Conservation (phyloP, 2,113 vertebrate species). For the Ceuthmochares aereus region DNA sequence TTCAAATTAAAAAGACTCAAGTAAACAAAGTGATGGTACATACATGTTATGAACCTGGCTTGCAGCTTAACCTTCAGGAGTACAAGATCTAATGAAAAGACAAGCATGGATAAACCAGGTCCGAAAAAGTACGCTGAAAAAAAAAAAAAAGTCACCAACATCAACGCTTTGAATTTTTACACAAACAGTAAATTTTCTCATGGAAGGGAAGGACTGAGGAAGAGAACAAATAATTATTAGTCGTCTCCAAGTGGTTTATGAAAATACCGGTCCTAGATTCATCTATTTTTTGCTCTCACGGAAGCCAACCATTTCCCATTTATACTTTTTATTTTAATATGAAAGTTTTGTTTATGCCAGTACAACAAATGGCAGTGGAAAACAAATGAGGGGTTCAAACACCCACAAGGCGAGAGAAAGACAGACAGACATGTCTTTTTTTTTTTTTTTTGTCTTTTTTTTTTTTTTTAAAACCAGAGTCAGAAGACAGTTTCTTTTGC, state of each 20-base stretch:
- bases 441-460: conserved; percentile 27
- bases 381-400: conserved; percentile 66
- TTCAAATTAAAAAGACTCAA: conserved; percentile 83
- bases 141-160: conserved; percentile 67
- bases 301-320: conserved; percentile 72
- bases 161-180: conserved; percentile 61
- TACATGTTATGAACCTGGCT: conserved; percentile 78
- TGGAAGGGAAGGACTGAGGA: conserved; percentile 63
- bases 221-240: conserved; percentile 64
- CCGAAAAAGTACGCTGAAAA: conserved; percentile 69
- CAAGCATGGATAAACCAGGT: conserved; percentile 78
- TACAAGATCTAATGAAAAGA: conserved; percentile 77
- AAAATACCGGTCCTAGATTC: conserved; percentile 64
- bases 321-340: conserved; percentile 68
- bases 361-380: conserved; percentile 59
- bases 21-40: conserved; percentile 83
- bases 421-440: conserved; percentile 18
- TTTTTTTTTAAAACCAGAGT: conserved; percentile 54
- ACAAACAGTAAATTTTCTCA: conserved; percentile 68
- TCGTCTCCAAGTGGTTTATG: conserved; percentile 64
- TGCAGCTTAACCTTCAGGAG: conserved; percentile 73
- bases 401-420: conserved; percentile 33
- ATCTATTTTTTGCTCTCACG: conserved; percentile 59
- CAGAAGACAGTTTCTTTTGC: conserved; percentile 57
- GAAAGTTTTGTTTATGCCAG: conserved; percentile 53